These are phyloP conservation scores for Achlya flavicornis DNA, from an alignment of 2,888 invertebrate species.

Conservation along the genomic window DNA sequence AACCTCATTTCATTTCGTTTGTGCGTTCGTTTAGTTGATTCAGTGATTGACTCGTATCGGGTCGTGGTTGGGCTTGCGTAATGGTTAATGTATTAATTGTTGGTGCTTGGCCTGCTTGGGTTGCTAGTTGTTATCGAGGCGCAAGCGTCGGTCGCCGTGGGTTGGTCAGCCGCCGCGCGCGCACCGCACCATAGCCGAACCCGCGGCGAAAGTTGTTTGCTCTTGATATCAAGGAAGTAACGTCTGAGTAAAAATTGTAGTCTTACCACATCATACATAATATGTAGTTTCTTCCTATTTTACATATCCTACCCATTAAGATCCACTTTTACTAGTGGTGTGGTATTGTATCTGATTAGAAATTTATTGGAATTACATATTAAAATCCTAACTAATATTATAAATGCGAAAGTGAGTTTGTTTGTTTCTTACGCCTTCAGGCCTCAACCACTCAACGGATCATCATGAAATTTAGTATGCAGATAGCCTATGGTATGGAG, in stretches of 20 bases:
- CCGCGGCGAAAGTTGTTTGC: constrained; percentile 77
- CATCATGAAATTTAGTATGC: too few species aligned
- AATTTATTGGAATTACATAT: neutral
- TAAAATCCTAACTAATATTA: neutral
- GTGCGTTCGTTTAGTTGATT: constrained; percentile 31
- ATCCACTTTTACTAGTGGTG: neutral
- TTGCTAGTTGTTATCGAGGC: constrained; percentile 35
- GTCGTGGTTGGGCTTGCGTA: constrained; percentile 54
- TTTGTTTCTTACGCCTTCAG: too few species aligned
- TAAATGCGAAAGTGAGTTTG: too few species aligned
- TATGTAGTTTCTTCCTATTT: constrained; percentile 9
- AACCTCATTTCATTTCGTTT: constrained; percentile 25
- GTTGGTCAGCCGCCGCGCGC: constrained; percentile 39
- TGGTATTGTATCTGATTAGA: neutral
- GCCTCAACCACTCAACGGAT: too few species aligned
- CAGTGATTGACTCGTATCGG: constrained; percentile 35
- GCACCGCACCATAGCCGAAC: constrained; percentile 39
- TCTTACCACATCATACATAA: constrained; percentile 46
- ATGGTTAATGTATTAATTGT: constrained; percentile 44
- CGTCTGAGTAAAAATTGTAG: constrained; percentile 47
- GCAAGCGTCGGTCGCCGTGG: constrained; percentile 38
- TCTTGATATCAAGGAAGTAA: constrained; percentile 75
- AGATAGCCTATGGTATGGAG: too few species aligned
- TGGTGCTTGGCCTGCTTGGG: constrained; percentile 30
- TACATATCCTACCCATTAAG: neutral